Base-by-base conservation (phyloP, 1,140 invertebrate genomes). In the Yoshiicerus persimilis region DNA sequence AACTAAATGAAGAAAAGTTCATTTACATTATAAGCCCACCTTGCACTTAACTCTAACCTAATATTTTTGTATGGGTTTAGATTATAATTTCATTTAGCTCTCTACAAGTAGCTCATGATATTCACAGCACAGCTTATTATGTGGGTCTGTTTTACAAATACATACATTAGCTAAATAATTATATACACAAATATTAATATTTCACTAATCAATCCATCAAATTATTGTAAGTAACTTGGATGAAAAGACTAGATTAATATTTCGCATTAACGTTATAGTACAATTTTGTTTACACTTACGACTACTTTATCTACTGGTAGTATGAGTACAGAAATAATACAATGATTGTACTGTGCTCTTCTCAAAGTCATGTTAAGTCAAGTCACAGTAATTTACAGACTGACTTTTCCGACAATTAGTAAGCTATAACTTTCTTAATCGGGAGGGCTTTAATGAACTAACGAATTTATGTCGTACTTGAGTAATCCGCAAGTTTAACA, bases 311-410 rank as follows among this genome's bases (percentile, higher is more conserved):
- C 10, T 11, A 36, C 16, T 64, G 32, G 20, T 80, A 36, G 34
- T 77, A 77, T 77, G 36, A 32, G 32, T 77, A 77, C 32, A 77
- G 25, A 77, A 77, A 77, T 77, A 34, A 77, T 77, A 77, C 70
- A 77, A 77, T 77, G 70, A 77, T 77, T 77, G 70, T 77, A 77
- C 70, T 77, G 70, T 77, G 70, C 70, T 77, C 70, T 77, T 77
- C 70, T 77, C 32, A 77, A 66, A 77, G 70, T 77, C 70, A 30
- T 77, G 36, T 77, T 30, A 32, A 77, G 34, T 77, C 70, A 77
- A 77, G 32, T 77, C 70, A 77, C 32, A 77, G 70, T 34, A 80
- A n/a, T 36, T 32, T 38, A 80, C 30, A 36, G 30, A 80, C 75
- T 36, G 75, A 80, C 75, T 36, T 80, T 80, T 27, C 25, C 25